Base-by-base conservation (phyloP, 1,140 invertebrate genomes). In the Cherax destructor region DNA sequence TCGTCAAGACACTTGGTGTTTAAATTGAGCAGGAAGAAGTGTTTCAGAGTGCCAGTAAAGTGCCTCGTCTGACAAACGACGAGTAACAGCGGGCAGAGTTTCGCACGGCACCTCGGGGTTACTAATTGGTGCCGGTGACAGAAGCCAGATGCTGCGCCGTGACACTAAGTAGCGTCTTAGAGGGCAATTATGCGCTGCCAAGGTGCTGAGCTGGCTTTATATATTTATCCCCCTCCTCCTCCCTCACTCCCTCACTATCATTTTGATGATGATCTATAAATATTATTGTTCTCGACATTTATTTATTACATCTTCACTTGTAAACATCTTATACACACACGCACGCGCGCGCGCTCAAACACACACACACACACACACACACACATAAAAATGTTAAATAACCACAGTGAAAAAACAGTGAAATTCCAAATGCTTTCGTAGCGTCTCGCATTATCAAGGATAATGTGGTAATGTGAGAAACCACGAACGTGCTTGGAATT, bases 91-190 rank as follows among this genome's bases (percentile, higher is more conserved):
- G 79, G n/a, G 9, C 61, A 74, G 74, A 74, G 77, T 88, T 88
- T 88, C 79, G 80, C 87, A 88, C 79, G 87, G 87, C 61, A 74
- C 79, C 78, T 81, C 87, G 78, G 52, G 30, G 47, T 81, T 88
- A 81, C 87, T 88, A 88, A 88, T 88, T 88, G 87, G 87, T 88
- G 87, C 21, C 79, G 87, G 49, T 88, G 87, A 88, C 87, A 81
- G 65, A 83, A 81, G 65, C 87, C 87, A 88, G 87, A 88, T 88
- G 87, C 87, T 79, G 56, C n/a, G 11, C 49, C 79, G 30, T 88
- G 87, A 88, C 87, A 88, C 87, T 88, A 81, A 88, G 87, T 88
- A 80, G 78, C 74, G 87, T 56, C 87, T 81, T 59, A 81, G 61
- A 72, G 87, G 61, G 87, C 87, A 83, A 88, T 88, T 88, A 88